phyloP scores from a whole-genome alignment of 2,113 vertebrate species.

The Dinomys branickii region DNA sequence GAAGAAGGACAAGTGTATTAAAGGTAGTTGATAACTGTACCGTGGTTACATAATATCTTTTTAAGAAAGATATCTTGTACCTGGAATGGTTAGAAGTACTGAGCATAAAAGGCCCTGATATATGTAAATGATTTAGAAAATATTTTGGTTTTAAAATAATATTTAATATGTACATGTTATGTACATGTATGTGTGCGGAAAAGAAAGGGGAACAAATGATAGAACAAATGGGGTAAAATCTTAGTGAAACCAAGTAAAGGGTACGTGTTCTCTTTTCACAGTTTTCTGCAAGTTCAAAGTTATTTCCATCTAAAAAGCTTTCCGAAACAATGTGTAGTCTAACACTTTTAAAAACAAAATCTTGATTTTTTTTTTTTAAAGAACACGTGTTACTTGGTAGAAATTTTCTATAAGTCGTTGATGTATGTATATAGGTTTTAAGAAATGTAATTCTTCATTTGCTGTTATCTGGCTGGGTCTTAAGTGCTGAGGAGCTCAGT shows the following conservation, averaged over 20 bases:
- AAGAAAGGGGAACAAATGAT: neutral
- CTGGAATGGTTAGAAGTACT: neutral
- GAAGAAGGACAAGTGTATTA: neutral
- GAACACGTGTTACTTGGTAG: neutral
- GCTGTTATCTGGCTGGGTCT: neutral
- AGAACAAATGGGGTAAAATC: neutral
- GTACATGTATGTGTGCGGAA: neutral
- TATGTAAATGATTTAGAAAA: neutral
- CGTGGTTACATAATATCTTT: neutral
- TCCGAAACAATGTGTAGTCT: neutral
- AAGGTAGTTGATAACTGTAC: neutral
- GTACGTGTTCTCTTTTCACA: neutral
- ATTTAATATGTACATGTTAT: neutral
- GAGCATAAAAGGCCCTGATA: neutral
- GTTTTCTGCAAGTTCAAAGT: neutral
- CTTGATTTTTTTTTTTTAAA: neutral
- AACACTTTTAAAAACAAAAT: neutral
- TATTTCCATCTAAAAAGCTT: neutral
- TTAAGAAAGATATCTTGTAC: neutral
- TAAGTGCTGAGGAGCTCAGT: neutral
- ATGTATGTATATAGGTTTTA: neutral
- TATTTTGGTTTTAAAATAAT: neutral
- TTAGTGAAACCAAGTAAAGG: neutral
- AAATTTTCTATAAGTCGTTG: neutral
- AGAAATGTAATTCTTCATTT: neutral